These are phyloP conservation scores for Acropternis orthonyx DNA, from an alignment of 2,797 vertebrate genomes.

Conservation along the genomic window DNA sequence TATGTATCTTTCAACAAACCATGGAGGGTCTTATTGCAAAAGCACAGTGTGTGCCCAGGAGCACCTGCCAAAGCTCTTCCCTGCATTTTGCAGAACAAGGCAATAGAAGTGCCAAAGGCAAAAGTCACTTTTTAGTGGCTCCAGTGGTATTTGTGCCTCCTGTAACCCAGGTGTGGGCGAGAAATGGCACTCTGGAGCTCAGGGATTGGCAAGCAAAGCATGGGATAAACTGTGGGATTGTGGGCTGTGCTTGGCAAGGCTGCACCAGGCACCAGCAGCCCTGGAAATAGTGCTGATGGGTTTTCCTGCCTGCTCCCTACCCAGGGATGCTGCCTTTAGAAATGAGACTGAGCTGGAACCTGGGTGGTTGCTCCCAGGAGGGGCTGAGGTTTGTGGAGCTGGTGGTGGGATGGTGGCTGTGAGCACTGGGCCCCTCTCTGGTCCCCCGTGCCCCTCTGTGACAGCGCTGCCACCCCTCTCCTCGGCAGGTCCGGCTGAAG, in stretches of 20 bases:
- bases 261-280: rapidly evolving
- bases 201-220: not conserved
- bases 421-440: not conserved
- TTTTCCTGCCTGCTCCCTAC: not conserved
- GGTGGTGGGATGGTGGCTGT: not conserved
- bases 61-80: not conserved
- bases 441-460: not conserved
- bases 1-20: not conserved
- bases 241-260: not conserved
- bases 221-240: not conserved
- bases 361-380: not conserved
- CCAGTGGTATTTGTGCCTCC: not conserved
- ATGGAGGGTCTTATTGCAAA: not conserved
- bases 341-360: not conserved
- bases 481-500: constrained; percentile 90
- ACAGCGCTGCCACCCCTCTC: not conserved
- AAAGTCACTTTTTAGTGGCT: not conserved
- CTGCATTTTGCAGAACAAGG: rapidly evolving
- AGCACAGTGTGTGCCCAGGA: not conserved
- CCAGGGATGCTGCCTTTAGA: not conserved
- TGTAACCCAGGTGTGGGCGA: not conserved
- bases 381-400: not conserved
- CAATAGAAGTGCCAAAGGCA: not conserved
- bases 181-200: not conserved
- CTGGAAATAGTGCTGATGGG: not conserved